Conservation (phyloP, 1,140 invertebrate genomes). For the Nylanderia fulva region DNA sequence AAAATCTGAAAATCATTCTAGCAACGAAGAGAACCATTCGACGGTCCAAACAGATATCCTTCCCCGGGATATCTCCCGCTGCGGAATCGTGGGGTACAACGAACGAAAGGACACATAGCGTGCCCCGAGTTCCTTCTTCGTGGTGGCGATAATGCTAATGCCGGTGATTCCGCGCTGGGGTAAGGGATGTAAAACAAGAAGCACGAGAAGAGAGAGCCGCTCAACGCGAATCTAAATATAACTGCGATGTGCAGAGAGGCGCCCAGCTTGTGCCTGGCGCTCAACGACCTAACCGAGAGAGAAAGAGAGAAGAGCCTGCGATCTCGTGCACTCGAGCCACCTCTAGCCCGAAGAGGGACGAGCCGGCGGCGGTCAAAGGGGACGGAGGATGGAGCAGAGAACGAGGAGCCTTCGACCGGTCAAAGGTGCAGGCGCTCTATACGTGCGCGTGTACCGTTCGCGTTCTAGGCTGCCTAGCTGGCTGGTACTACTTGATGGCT, state of each 20-base stretch:
- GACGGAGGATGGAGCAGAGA: constrained; percentile 19
- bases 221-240: constrained; percentile 80
- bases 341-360: constrained; percentile 65
- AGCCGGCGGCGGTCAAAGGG: constrained; percentile 15
- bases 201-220: constrained; percentile 67
- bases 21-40: background rate
- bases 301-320: no score
- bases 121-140: constrained; percentile 1
- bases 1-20: background rate
- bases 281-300: constrained; percentile 62
- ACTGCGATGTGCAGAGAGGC: constrained; percentile 73
- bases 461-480: constrained; percentile 34
- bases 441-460: constrained; percentile 59
- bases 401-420: constrained; percentile 53
- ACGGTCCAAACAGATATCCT: constrained; percentile 52
- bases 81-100: constrained; percentile 54
- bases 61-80: constrained; percentile 64
- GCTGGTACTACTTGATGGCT: constrained; percentile 35
- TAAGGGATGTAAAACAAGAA: constrained; percentile 79
- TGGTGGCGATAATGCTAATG: constrained; percentile 49
- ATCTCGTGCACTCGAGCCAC: constrained; percentile 71
- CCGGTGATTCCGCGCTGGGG: constrained; percentile 56
- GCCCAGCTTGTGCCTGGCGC: constrained; percentile 69
- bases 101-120: background rate
- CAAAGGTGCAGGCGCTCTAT: constrained; percentile 50